Evolutionary conservation across 2,797 vertebrate species (phyloP).

Genomic region (Hyperoplus immaculatus): DNA sequence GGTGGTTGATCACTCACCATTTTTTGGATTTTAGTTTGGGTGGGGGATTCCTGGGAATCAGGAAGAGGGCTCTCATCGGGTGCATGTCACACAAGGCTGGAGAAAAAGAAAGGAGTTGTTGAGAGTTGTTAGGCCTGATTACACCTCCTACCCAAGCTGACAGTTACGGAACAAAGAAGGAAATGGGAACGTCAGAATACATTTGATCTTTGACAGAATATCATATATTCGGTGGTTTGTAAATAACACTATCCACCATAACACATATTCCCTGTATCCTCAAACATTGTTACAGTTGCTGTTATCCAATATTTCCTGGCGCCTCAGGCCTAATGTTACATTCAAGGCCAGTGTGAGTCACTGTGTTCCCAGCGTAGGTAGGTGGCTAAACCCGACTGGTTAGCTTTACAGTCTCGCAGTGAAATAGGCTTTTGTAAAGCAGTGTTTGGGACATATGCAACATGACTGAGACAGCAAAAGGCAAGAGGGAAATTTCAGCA

Average conservation of each 20-base stretch:
- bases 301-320: slow-evolving; percentile 76
- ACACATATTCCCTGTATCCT: slow-evolving; percentile 51
- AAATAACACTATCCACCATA: slow-evolving; percentile 57
- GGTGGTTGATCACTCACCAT: slow-evolving; percentile 85
- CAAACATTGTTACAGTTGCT: slow-evolving; percentile 73
- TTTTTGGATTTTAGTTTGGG: slow-evolving; percentile 97
- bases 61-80: slow-evolving; percentile 95
- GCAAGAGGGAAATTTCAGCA: slow-evolving; percentile 24
- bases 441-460: slow-evolving; percentile 58
- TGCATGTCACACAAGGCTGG: slow-evolving; percentile 96
- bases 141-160: slow-evolving; percentile 8
- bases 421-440: slow-evolving; percentile 67
- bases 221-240: slow-evolving; percentile 42
- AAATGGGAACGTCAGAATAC: slow-evolving; percentile 15
- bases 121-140: slow-evolving; percentile 27
- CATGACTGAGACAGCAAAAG: slow-evolving; percentile 46
- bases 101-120: slow-evolving; percentile 48
- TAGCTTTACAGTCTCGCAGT: slow-evolving; percentile 73
- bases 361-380: slow-evolving; percentile 80
- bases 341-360: slow-evolving; percentile 79
- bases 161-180: slow-evolving; percentile 16
- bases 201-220: slow-evolving; percentile 27
- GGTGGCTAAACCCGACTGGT: slow-evolving; percentile 82
- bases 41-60: slow-evolving; percentile 94
- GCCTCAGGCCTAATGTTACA: slow-evolving; percentile 75